phyloP scores from a whole-genome alignment of 2,888 invertebrate species.

The Lasius platythorax region DNA sequence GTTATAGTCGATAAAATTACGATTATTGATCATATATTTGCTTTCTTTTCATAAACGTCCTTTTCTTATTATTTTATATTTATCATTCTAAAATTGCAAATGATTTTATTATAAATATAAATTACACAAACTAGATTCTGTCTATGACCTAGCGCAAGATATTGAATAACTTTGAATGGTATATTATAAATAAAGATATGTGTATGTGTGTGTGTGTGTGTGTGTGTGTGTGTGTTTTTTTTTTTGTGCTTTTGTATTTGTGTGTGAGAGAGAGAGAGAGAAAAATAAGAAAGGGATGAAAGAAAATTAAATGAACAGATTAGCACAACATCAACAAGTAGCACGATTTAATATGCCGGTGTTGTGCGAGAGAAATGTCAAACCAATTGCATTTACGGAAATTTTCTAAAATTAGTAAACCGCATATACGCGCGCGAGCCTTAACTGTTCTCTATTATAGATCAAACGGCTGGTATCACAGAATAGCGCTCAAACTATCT shows the following conservation, averaged over 20 bases:
- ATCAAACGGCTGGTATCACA: not conserved
- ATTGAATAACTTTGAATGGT: not conserved
- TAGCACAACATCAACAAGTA: slow-evolving; percentile 1
- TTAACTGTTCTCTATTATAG: not conserved
- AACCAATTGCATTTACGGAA: not conserved
- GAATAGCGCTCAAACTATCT: not conserved
- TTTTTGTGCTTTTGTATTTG: too few species aligned
- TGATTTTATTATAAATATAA: slow-evolving; percentile 2
- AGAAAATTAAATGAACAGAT: not conserved
- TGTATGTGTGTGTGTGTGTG: too few species aligned
- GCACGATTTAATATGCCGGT: not conserved
- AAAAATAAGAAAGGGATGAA: not conserved
- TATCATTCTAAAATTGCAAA: not conserved
- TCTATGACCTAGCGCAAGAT: not conserved
- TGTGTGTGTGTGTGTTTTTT: too few species aligned
- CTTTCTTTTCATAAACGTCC: not conserved
- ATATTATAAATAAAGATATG: not conserved
- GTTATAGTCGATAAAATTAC: not conserved
- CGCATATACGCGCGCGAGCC: not conserved
- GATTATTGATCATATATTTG: not conserved
- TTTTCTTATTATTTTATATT: not conserved
- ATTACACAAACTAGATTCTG: not conserved
- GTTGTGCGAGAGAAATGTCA: not conserved
- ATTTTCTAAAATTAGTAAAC: not conserved
- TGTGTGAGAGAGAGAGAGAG: too few species aligned